A percentile compares a stretch with the other conserved stretches of the same genome.
Evolutionary conservation across 2,888 invertebrate genomes (phyloP).

Genomic region (Uropetala carovei): DNA sequence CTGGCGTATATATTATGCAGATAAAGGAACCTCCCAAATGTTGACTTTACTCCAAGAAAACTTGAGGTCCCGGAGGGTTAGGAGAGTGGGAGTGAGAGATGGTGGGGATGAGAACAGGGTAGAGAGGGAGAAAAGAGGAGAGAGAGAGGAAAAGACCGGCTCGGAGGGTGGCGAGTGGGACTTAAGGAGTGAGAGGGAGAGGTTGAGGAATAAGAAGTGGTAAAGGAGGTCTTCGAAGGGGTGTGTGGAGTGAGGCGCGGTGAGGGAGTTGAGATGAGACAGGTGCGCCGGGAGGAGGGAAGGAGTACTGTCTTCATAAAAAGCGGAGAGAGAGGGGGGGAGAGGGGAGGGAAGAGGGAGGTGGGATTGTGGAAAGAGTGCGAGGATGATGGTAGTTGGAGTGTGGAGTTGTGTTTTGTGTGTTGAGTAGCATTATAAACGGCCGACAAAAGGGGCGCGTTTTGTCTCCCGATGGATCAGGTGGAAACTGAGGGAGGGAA

Average conservation of each 20-base stretch:
- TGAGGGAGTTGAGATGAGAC: background rate
- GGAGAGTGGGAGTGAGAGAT: background rate
- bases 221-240: background rate
- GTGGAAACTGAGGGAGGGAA: background rate
- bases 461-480: background rate
- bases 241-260: background rate
- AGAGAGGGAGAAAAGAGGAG: background rate
- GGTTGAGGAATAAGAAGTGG: background rate
- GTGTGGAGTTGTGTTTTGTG: background rate
- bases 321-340: background rate
- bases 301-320: background rate
- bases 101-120: background rate
- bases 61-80: slow-evolving; percentile 22
- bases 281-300: background rate
- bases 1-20: slow-evolving; percentile 62
- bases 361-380: background rate
- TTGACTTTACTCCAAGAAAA: slow-evolving; percentile 56
- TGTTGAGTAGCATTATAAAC: background rate
- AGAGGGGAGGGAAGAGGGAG: background rate
- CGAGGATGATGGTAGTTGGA: background rate
- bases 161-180: too few relatives aligned
- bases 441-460: background rate
- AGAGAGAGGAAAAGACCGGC: background rate
- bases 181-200: background rate
- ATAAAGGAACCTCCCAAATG: slow-evolving; percentile 64